Evolutionary conservation across 37 sponge, comb jelly and placozoan genomes (phyloP).

Genomic region (Aplysina aerophoba): DNA sequence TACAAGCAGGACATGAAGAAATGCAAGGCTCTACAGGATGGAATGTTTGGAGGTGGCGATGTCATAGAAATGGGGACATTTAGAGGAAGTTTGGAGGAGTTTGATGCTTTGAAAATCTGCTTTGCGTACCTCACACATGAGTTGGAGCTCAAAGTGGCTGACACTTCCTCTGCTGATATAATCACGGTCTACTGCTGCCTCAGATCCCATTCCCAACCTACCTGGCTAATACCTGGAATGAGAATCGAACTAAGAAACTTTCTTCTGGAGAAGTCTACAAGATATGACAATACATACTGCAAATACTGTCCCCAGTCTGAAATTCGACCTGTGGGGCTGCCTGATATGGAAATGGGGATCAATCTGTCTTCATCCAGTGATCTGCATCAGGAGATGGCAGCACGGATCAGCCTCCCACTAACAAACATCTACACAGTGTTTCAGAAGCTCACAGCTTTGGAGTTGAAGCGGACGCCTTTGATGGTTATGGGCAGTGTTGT

Average conservation of each 20-base stretch:
- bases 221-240: slow-evolving; percentile 10
- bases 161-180: background rate
- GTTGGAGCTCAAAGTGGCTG: slow-evolving; percentile 7
- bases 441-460: background rate
- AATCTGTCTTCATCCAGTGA: background rate
- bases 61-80: background rate
- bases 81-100: background rate
- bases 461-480: slow-evolving; percentile 1
- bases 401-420: background rate
- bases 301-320: slow-evolving; percentile 1
- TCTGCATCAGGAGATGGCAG: background rate
- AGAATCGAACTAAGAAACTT: background rate
- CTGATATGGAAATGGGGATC: background rate
- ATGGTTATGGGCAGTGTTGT: background rate
- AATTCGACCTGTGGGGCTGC: background rate
- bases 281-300: background rate
- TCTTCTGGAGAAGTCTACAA: background rate
- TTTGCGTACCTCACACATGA: slow-evolving; percentile 1
- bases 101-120: background rate
- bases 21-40: background rate
- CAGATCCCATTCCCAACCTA: background rate
- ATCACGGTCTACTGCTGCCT: slow-evolving; percentile 5
- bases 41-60: background rate
- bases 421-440: background rate
- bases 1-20: background rate